Evolutionary conservation across 2,113 vertebrate species (phyloP).

Genomic region (Martes martes): DNA sequence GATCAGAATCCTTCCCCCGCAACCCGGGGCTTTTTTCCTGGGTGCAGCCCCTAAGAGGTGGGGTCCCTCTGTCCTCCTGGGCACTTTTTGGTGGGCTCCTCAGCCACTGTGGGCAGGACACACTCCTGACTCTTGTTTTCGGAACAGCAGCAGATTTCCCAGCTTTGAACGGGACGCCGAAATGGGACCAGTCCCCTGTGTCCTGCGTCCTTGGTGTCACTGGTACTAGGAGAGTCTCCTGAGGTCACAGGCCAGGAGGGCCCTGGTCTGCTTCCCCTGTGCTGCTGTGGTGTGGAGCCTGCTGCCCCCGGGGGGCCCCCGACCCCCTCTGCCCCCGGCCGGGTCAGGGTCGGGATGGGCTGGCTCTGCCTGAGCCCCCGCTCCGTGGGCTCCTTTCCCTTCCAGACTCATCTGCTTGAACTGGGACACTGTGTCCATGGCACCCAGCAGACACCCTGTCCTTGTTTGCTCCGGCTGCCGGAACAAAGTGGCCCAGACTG

Average conservation of each 20-base stretch:
- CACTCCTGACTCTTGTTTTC: neutral
- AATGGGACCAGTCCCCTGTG: too few relatives aligned
- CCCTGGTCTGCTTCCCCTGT: neutral
- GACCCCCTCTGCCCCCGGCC: neutral
- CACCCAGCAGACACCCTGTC: neutral
- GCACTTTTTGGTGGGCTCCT: too few relatives aligned
- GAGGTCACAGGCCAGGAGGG: neutral
- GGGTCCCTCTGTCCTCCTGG: neutral
- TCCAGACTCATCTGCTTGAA: neutral
- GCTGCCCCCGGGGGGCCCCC: neutral
- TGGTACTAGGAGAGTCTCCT: neutral
- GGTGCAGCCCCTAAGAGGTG: accelerated
- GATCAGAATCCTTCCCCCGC: neutral
- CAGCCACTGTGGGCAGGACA: neutral
- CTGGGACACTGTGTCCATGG: too few relatives aligned
- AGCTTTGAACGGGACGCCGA: neutral
- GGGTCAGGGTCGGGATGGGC: accelerated
- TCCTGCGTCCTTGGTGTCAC: neutral
- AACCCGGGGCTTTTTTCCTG: neutral
- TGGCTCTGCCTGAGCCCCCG: neutral
- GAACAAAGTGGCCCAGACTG: neutral
- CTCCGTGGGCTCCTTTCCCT: too few relatives aligned
- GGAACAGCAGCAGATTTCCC: neutral
- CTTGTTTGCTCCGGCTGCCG: neutral
- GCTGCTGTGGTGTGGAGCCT: neutral